These are phyloP conservation scores for Theristicus caerulescens DNA, from an alignment of 2,113 vertebrate genomes.

Conservation along the genomic window DNA sequence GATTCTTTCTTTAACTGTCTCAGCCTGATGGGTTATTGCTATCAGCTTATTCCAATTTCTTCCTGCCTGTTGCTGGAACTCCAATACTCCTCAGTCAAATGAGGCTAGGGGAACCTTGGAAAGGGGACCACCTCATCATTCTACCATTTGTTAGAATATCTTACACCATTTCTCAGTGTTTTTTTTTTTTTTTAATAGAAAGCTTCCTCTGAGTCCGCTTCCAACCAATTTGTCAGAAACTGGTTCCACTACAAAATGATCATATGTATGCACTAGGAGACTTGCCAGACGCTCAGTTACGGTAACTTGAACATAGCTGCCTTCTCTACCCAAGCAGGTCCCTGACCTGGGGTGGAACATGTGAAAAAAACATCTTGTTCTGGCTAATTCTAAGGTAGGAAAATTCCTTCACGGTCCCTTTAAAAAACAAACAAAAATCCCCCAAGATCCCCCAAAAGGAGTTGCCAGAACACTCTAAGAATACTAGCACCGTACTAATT, in stretches of 20 bases:
- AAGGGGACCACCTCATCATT: not conserved
- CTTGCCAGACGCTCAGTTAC: not conserved
- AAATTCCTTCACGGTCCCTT: not conserved
- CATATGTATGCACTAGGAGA: fast-evolving
- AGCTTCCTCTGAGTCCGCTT: not conserved
- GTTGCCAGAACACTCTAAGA: not conserved
- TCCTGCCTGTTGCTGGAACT: not conserved
- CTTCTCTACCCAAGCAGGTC: not conserved
- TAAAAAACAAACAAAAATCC: not conserved
- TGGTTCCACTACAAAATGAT: not conserved
- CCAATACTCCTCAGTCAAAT: fast-evolving
- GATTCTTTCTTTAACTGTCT: not conserved
- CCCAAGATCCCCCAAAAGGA: not conserved
- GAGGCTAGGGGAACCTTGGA: not conserved
- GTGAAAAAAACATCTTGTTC: not conserved
- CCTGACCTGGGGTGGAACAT: not conserved
- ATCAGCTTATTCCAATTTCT: not conserved
- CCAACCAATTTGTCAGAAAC: not conserved
- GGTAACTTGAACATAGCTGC: not conserved
- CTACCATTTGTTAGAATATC: not conserved
- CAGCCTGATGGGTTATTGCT: not conserved
- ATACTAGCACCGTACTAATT: not conserved
- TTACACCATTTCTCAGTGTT: not conserved
- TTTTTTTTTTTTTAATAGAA: not conserved
- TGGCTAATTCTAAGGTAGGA: not conserved